Conservation (phyloP, 2,888 invertebrate genomes). For the Tetramorium bicarinatum region DNA sequence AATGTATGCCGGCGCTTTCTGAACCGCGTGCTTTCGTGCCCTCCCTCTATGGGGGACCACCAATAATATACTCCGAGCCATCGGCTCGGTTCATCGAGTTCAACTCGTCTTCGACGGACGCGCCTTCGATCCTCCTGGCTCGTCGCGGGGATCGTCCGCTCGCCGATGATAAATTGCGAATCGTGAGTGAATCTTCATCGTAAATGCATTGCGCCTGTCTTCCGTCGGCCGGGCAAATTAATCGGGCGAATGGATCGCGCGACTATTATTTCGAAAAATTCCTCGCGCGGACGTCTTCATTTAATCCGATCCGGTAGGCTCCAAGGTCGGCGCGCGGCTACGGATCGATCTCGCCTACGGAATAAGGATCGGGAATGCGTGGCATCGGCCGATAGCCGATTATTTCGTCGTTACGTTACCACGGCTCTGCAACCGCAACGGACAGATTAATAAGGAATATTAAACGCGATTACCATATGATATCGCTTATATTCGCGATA, state of each 20-base stretch:
- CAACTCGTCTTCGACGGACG: slow-evolving; percentile 57
- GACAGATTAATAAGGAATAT: slow-evolving; percentile 30
- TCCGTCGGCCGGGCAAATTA: slow-evolving; percentile 12
- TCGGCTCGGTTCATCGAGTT: slow-evolving; percentile 51
- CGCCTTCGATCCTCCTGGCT: neutral
- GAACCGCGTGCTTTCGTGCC: slow-evolving; percentile 1
- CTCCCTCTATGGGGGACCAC: slow-evolving; percentile 66
- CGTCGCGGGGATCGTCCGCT: neutral
- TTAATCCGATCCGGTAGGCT: neutral
- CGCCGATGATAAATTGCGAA: slow-evolving; percentile 43
- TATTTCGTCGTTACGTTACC: neutral
- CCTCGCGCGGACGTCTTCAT: slow-evolving; percentile 33
- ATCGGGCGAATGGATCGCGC: slow-evolving; percentile 32
- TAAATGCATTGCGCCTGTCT: slow-evolving; percentile 23
- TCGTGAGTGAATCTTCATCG: slow-evolving; percentile 48
- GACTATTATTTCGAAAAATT: slow-evolving; percentile 7
- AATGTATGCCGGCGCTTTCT: slow-evolving; percentile 63
- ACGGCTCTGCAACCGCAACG: neutral
- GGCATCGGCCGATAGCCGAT: neutral
- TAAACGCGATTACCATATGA: slow-evolving; percentile 10
- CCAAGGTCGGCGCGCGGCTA: neutral
- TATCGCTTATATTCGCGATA: slow-evolving; percentile 51
- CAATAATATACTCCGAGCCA: slow-evolving; percentile 58
- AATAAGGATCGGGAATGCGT: slow-evolving; percentile 4
- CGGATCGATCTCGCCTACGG: neutral